Percentiles rank a stretch among this genome's conserved stretches.
phyloP scores from a whole-genome alignment of 92 coral and sea anemone genomes.

The Heteractis magnifica region DNA sequence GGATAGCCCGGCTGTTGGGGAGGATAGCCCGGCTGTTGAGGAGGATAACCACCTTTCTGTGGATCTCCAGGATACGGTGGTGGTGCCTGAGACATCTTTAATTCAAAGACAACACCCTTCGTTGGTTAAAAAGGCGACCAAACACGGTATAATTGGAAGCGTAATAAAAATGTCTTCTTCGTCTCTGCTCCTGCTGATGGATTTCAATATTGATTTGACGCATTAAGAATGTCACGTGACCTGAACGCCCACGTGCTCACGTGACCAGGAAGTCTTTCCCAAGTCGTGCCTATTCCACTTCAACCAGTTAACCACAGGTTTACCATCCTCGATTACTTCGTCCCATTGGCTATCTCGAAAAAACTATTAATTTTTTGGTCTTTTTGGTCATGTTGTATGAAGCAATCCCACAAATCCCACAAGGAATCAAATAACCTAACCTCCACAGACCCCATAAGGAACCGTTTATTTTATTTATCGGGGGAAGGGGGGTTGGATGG shows the following conservation, averaged over 20 bases:
- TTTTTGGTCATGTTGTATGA: not conserved
- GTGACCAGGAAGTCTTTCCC: not conserved
- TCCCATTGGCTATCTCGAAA: too few species aligned
- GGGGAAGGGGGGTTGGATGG: too few species aligned
- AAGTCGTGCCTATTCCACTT: not conserved
- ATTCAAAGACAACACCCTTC: not conserved
- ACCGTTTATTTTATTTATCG: too few species aligned
- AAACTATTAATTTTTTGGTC: not conserved
- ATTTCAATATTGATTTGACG: conserved; percentile 13
- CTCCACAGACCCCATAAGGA: too few species aligned
- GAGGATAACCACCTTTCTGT: conserved; percentile 16
- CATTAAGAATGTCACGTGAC: conserved; percentile 16
- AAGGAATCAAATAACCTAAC: not conserved
- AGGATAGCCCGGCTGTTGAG: conserved; percentile 34
- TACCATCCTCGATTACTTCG: not conserved
- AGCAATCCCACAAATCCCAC: not conserved
- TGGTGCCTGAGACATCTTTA: conserved; percentile 15
- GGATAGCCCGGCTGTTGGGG: conserved; percentile 40
- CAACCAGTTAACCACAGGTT: not conserved
- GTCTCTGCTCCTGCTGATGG: not conserved
- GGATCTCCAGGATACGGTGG: conserved; percentile 28
- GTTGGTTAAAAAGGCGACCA: not conserved
- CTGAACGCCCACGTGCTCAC: conserved; percentile 10
- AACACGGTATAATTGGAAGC: not conserved
- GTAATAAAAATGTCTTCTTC: not conserved